Evolutionary conservation across 2,888 invertebrate species (phyloP).

Genomic region (Lithophane semibrunnea): DNA sequence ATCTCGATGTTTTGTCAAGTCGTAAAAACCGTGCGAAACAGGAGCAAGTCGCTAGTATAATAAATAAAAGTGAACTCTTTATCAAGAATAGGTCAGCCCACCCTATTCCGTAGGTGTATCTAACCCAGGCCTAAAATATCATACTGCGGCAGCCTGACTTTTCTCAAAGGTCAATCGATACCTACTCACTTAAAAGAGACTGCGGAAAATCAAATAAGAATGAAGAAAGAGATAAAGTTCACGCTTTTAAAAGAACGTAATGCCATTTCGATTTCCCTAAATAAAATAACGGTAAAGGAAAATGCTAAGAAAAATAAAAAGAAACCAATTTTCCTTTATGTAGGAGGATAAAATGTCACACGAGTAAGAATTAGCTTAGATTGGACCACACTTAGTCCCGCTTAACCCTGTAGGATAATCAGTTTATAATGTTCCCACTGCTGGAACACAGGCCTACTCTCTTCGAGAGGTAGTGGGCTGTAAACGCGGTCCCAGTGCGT

Average conservation of each 20-base stretch:
- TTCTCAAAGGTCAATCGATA: constrained; percentile 45
- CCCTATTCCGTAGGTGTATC: constrained; percentile 24
- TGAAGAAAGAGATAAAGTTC: constrained; percentile 8
- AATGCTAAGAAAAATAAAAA: background rate
- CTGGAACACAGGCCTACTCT: too few species aligned
- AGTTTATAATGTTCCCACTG: too few species aligned
- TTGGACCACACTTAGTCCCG: too few species aligned
- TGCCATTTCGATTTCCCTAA: constrained; percentile 1
- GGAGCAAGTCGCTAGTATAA: background rate
- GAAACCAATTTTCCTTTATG: background rate
- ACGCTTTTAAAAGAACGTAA: constrained; percentile 23
- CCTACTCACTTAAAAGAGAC: constrained; percentile 23
- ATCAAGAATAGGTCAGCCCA: constrained; percentile 29
- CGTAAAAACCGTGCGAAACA: too few species aligned
- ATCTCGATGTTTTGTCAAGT: too few species aligned
- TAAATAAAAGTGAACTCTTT: constrained; percentile 29
- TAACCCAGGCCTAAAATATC: constrained; percentile 37
- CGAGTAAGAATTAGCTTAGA: background rate
- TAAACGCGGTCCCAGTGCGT: too few species aligned
- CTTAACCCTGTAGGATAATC: too few species aligned
- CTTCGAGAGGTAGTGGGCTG: too few species aligned
- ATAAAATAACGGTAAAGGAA: constrained; percentile 12
- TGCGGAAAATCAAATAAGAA: constrained; percentile 36
- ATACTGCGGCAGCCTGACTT: constrained; percentile 23
- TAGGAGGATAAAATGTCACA: background rate